Conservation (phyloP, 2,113 vertebrate genomes). For the Triplophysa tibetana region DNA sequence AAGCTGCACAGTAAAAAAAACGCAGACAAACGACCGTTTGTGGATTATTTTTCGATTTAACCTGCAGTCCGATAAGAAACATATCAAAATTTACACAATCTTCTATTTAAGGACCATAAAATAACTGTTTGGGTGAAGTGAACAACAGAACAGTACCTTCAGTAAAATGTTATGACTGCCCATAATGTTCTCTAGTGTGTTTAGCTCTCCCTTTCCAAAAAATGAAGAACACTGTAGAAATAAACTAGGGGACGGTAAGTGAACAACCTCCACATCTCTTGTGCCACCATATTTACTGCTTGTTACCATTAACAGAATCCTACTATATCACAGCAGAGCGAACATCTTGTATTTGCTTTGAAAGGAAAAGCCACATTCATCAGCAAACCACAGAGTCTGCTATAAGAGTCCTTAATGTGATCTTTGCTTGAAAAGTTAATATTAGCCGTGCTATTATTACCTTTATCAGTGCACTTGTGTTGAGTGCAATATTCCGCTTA, state of each 20-base stretch:
- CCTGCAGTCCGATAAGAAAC: too few relatives aligned
- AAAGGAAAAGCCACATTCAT: conserved; percentile 57
- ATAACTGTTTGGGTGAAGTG: too few relatives aligned
- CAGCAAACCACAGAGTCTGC: conserved; percentile 62
- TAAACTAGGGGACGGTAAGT: neutral
- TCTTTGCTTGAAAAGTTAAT: conserved; percentile 63
- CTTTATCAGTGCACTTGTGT: conserved; percentile 64
- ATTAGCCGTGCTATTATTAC: conserved; percentile 67
- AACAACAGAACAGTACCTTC: neutral
- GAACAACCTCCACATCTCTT: conserved; percentile 40
- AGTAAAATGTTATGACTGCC: conserved; percentile 3
- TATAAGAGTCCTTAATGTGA: conserved; percentile 65
- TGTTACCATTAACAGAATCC: conserved; percentile 65
- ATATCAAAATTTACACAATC: too few relatives aligned
- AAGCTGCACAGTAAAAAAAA: too few relatives aligned
- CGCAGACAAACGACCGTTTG: too few relatives aligned
- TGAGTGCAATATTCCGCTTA: conserved; percentile 66
- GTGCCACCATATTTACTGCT: conserved; percentile 61
- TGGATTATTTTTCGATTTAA: too few relatives aligned
- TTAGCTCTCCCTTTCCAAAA: neutral
- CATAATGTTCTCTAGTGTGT: neutral
- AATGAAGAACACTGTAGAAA: neutral
- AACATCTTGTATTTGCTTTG: conserved; percentile 65
- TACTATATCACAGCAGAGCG: conserved; percentile 60
- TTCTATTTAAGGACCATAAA: neutral